These are phyloP conservation scores for Heterodera schachtii DNA, from an alignment of 1,140 invertebrate genomes.

Conservation along the genomic window DNA sequence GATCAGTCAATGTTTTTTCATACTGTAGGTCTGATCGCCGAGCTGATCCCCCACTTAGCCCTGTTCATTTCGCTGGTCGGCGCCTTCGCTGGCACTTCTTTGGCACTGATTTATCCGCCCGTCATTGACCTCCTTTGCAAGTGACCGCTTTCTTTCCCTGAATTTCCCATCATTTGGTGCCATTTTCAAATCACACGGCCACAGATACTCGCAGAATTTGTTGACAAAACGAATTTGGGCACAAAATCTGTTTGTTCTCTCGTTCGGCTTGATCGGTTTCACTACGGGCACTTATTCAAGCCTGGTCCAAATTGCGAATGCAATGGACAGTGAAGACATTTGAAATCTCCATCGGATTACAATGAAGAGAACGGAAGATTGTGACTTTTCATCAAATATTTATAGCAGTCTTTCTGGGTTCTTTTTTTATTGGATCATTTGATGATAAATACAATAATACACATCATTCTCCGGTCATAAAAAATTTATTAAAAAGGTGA, in stretches of 20 bases:
- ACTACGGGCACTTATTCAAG: constrained; percentile 53
- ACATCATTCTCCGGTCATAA: too few relatives aligned
- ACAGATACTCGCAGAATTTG: constrained; percentile 40
- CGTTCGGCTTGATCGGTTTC: constrained; percentile 51
- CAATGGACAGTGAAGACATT: constrained; percentile 37
- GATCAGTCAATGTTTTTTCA: neutral
- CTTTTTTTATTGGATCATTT: too few relatives aligned
- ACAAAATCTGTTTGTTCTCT: constrained; percentile 42
- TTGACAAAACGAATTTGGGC: constrained; percentile 44
- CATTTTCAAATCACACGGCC: neutral
- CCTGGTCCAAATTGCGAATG: constrained; percentile 38
- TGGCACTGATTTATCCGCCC: constrained; percentile 63
- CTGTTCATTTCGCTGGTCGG: constrained; percentile 63
- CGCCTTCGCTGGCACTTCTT: constrained; percentile 54
- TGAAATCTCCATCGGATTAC: neutral
- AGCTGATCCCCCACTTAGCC: constrained; percentile 60
- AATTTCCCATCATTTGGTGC: neutral
- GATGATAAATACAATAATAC: too few relatives aligned
- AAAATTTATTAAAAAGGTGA: too few relatives aligned
- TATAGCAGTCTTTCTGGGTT: too few relatives aligned
- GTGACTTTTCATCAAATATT: too few relatives aligned
- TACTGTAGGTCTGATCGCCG: constrained; percentile 55
- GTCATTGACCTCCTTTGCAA: constrained; percentile 58
- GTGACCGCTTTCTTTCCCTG: neutral
- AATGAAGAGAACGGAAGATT: too few relatives aligned